phyloP scores from a whole-genome alignment of 2,113 vertebrate genomes.

The Orcinus orca region DNA sequence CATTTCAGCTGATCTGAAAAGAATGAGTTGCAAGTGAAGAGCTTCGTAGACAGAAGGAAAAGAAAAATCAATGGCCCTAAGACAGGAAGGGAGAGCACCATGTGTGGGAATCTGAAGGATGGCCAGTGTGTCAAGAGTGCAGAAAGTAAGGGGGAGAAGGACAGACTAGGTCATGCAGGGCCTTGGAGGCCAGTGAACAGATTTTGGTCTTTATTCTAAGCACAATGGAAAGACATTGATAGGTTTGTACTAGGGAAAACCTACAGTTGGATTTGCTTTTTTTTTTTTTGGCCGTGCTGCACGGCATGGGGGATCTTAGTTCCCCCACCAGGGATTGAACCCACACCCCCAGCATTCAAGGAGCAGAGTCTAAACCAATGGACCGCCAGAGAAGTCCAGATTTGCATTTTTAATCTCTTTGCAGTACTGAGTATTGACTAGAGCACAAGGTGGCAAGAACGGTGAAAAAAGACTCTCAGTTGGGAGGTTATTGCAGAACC shows the following conservation, averaged over 20 bases:
- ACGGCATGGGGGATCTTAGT: neutral
- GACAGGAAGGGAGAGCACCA: neutral
- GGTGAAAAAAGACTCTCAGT: neutral
- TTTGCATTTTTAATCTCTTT: neutral
- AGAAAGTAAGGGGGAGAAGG: neutral
- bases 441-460: neutral
- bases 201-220: neutral
- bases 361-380: neutral
- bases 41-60: neutral
- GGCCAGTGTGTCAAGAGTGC: neutral
- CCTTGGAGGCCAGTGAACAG: rapidly evolving
- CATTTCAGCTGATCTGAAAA: neutral
- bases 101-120: neutral
- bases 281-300: neutral
- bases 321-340: neutral
- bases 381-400: neutral
- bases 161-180: rapidly evolving
- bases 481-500: neutral
- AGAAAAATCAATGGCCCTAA: neutral
- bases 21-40: neutral
- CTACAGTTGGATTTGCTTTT: neutral
- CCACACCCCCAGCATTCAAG: neutral
- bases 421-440: too few relatives aligned
- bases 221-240: neutral
- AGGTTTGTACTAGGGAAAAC: neutral